Evolutionary conservation across 2,113 vertebrate genomes (phyloP).

Genomic region (Phalacrocorax carbo): DNA sequence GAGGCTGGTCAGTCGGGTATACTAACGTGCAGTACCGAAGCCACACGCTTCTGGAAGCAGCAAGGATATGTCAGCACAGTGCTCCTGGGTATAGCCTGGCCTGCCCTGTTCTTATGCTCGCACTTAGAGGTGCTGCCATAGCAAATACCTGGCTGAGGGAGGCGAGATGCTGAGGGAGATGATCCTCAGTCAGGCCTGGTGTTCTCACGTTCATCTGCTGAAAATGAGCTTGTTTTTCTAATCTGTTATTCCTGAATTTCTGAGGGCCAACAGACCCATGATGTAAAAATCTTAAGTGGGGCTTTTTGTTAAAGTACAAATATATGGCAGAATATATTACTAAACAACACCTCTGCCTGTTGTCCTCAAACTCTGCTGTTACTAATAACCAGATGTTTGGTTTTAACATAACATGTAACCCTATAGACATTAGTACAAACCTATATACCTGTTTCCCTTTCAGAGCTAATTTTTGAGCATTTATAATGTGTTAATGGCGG

Average conservation of each 20-base stretch:
- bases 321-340: background rate
- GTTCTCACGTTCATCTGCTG: background rate
- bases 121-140: accelerated
- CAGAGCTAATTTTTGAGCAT: background rate
- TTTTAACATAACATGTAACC: background rate
- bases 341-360: background rate
- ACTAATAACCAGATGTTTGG: background rate
- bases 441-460: too few species aligned
- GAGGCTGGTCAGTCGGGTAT: accelerated
- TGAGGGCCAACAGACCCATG: too few species aligned
- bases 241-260: background rate
- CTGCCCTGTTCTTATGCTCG: accelerated
- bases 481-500: background rate
- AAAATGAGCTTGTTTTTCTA: background rate
- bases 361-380: background rate
- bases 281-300: background rate
- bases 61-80: background rate
- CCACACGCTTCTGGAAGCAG: background rate
- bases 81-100: background rate
- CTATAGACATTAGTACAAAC: background rate
- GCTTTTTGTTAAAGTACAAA: background rate
- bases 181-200: background rate
- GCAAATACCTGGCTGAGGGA: too few species aligned
- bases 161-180: background rate
- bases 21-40: accelerated